These are phyloP conservation scores for Mirza zaza DNA, from an alignment of 2,113 vertebrate species.

Conservation along the genomic window DNA sequence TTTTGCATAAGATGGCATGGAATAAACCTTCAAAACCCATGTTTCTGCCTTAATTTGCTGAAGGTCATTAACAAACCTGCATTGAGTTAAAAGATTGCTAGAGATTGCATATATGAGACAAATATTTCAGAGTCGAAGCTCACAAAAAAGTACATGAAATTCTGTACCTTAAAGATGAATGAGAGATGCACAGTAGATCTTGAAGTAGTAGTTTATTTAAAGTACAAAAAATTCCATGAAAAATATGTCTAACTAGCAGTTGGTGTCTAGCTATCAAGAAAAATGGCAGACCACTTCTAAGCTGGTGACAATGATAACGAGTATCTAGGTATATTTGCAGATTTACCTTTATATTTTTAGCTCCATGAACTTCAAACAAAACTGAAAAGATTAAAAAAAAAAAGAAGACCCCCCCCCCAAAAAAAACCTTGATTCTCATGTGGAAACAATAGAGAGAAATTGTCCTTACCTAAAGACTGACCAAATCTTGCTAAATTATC, in stretches of 20 bases:
- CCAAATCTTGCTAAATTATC: constrained; percentile 46
- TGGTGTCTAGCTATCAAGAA: constrained; percentile 90
- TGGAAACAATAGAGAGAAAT: constrained; percentile 64
- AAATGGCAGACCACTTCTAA: constrained; percentile 90
- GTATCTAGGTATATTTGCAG: constrained; percentile 86
- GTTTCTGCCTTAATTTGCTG: constrained; percentile 76
- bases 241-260: constrained; percentile 92
- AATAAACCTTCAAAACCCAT: constrained; percentile 66
- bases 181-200: constrained; percentile 87
- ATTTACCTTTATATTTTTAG: constrained; percentile 88
- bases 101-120: constrained; percentile 73
- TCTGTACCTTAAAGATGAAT: constrained; percentile 89
- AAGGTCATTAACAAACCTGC: constrained; percentile 76
- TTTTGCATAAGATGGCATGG: constrained; percentile 69
- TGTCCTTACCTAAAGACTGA: neutral
- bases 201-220: constrained; percentile 94
- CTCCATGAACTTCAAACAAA: constrained; percentile 73
- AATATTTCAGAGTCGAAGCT: constrained; percentile 79
- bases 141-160: constrained; percentile 73
- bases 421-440: constrained; percentile 24
- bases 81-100: constrained; percentile 76
- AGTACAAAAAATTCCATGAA: constrained; percentile 91
- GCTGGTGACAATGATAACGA: constrained; percentile 91
- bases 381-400: neutral
- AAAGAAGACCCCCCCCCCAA: neutral